Percentiles rank a stretch among this genome's conserved stretches.
phyloP scores from a whole-genome alignment of 1,140 invertebrate genomes.

The Helicorthomorpha holstii region DNA sequence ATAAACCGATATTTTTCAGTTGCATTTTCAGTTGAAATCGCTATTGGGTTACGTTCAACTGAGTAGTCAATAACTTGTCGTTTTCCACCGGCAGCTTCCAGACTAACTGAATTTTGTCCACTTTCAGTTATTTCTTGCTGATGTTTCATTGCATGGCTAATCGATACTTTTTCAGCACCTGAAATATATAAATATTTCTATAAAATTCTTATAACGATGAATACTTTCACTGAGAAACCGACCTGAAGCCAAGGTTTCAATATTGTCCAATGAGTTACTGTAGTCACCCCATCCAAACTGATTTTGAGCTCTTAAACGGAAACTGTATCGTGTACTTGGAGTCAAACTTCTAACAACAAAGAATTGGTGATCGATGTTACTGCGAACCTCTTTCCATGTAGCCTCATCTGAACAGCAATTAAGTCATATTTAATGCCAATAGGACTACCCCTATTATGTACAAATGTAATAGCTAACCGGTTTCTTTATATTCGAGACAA shows the following conservation, averaged over 20 bases:
- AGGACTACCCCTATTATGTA: slow-evolving; percentile 1
- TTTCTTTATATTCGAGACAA: slow-evolving; percentile 57
- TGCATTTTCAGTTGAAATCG: slow-evolving; percentile 24
- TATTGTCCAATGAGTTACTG: slow-evolving; percentile 48
- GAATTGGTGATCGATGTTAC: slow-evolving; percentile 87
- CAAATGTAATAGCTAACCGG: slow-evolving; percentile 9
- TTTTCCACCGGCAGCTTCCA: too few species aligned
- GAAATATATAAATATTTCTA: neutral
- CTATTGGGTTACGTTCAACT: slow-evolving; percentile 49
- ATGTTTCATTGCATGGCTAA: slow-evolving; percentile 62
- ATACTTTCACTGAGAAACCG: neutral
- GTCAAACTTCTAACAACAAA: slow-evolving; percentile 60
- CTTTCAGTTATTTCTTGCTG: slow-evolving; percentile 64
- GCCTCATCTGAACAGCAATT: slow-evolving; percentile 44
- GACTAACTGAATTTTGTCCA: slow-evolving; percentile 41
- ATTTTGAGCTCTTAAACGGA: slow-evolving; percentile 74
- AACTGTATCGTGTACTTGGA: slow-evolving; percentile 65
- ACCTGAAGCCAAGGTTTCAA: slow-evolving; percentile 27
- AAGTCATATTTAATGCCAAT: too few species aligned
- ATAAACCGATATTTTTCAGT: slow-evolving; percentile 61
- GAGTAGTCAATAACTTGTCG: slow-evolving; percentile 50
- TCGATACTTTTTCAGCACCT: slow-evolving; percentile 41
- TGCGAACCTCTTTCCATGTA: slow-evolving; percentile 69
- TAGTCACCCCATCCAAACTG: slow-evolving; percentile 81
- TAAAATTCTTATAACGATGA: too few species aligned